Evolutionary conservation across 2,113 vertebrate genomes (phyloP).

Genomic region (Oncorhynchus nerka): DNA sequence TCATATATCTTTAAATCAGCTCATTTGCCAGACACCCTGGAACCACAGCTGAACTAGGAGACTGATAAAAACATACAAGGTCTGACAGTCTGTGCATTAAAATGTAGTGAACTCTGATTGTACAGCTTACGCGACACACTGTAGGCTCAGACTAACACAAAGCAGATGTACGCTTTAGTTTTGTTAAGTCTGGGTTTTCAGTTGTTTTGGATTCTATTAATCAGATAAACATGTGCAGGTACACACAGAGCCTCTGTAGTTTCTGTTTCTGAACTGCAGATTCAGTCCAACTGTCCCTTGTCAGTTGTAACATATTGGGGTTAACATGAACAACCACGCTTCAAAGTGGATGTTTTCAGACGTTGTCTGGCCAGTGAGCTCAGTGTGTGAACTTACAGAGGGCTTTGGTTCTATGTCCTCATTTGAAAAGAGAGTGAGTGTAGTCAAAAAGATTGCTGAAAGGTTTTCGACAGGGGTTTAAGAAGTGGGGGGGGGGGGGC

Average conservation of each 20-base stretch:
- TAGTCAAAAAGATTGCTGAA: constrained; percentile 19
- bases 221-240: background rate
- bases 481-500: too few relatives aligned
- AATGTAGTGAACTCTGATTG: background rate
- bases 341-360: constrained; percentile 12
- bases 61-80: background rate
- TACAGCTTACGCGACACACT: background rate
- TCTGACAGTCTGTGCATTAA: background rate
- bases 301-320: constrained; percentile 1
- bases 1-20: background rate
- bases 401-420: constrained; percentile 24
- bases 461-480: background rate
- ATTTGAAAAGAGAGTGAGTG: constrained; percentile 23
- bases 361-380: constrained; percentile 11
- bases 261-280: background rate
- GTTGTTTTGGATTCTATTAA: constrained; percentile 30
- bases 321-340: constrained; percentile 5
- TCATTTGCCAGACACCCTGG: background rate
- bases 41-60: background rate
- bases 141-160: constrained; percentile 25
- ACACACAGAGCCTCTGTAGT: constrained; percentile 9
- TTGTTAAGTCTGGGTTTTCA: constrained; percentile 31
- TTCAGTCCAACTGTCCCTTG: constrained; percentile 9
- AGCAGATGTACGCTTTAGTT: constrained; percentile 45
- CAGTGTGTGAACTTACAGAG: constrained; percentile 11